Percentiles rank a stretch among this genome's conserved stretches.
Conservation (phyloP, 2,113 vertebrate genomes). For the Aphyosemion australe region DNA sequence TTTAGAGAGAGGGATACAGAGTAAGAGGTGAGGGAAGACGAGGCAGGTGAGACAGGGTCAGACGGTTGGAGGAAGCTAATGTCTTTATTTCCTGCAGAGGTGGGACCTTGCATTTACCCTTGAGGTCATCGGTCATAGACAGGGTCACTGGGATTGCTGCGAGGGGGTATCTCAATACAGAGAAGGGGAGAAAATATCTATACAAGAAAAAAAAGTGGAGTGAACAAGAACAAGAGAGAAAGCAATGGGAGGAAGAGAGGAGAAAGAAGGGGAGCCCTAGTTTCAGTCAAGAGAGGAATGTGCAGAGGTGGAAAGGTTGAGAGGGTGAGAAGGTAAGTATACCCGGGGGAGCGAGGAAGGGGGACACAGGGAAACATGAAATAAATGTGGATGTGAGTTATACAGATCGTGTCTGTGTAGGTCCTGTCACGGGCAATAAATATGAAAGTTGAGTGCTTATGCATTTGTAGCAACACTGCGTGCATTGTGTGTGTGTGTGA, state of each 20-base stretch:
- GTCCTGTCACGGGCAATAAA: constrained; percentile 3
- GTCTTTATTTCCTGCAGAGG: constrained; percentile 81
- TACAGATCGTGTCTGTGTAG: not conserved
- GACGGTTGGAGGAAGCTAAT: constrained; percentile 74
- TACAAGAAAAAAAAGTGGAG: constrained; percentile 51
- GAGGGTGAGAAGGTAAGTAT: constrained; percentile 54
- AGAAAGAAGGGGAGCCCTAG: constrained; percentile 52
- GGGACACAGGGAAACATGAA: constrained; percentile 28
- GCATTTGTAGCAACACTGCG: not conserved
- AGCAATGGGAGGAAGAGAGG: constrained; percentile 49
- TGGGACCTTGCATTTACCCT: constrained; percentile 78
- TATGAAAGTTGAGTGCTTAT: not conserved
- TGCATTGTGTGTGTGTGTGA: not conserved
- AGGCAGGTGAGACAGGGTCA: constrained; percentile 71
- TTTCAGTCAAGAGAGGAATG: constrained; percentile 66
- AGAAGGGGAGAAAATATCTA: constrained; percentile 56
- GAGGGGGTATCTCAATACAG: constrained; percentile 52
- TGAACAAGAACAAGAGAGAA: constrained; percentile 37
- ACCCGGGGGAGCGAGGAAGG: constrained; percentile 46
- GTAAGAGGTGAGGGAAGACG: constrained; percentile 52
- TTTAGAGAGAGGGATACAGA: constrained; percentile 53
- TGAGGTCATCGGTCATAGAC: constrained; percentile 75
- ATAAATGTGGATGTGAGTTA: constrained; percentile 17
- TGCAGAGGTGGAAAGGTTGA: constrained; percentile 65
- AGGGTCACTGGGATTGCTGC: constrained; percentile 65